A percentile compares a stretch with the other conserved stretches of the same genome.
Evolutionary conservation across 2,888 invertebrate genomes (phyloP).

Genomic region (Agrochola litura): DNA sequence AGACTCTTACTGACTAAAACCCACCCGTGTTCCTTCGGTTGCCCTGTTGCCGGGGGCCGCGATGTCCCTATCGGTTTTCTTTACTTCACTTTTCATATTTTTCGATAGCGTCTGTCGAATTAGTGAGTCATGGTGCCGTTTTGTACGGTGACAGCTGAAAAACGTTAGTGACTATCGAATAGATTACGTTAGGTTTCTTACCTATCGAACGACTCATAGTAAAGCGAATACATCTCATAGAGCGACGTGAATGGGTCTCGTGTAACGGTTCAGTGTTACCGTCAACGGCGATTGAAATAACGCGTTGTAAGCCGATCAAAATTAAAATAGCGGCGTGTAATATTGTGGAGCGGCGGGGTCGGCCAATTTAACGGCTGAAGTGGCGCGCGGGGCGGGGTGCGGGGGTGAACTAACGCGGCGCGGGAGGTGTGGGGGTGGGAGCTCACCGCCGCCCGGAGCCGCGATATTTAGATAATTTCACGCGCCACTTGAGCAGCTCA

Average conservation of each 20-base stretch:
- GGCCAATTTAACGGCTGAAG: slow-evolving; percentile 51
- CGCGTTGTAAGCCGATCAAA: slow-evolving; percentile 31
- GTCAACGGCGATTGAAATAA: slow-evolving; percentile 24
- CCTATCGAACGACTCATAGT: too few relatives aligned
- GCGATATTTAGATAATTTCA: slow-evolving; percentile 58
- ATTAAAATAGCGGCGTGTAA: slow-evolving; percentile 36
- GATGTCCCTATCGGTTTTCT: too few relatives aligned
- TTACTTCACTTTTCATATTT: too few relatives aligned
- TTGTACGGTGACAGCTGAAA: too few relatives aligned
- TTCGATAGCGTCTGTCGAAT: too few relatives aligned
- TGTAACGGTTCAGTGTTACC: background rate
- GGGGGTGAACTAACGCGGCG: background rate
- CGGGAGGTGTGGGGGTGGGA: background rate
- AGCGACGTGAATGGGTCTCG: slow-evolving; percentile 5
- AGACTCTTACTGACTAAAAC: too few relatives aligned
- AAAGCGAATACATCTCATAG: background rate
- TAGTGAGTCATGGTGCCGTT: too few relatives aligned
- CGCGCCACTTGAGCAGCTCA: slow-evolving; percentile 58
- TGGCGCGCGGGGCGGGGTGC: background rate
- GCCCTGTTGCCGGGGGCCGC: too few relatives aligned
- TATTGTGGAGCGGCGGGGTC: slow-evolving; percentile 43
- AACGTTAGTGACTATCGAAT: too few relatives aligned
- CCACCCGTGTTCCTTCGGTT: too few relatives aligned
- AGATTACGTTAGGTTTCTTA: too few relatives aligned
- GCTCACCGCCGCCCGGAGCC: slow-evolving; percentile 18